phyloP scores from a whole-genome alignment of 2,888 invertebrate genomes.

The Drosophila fungiperda region DNA sequence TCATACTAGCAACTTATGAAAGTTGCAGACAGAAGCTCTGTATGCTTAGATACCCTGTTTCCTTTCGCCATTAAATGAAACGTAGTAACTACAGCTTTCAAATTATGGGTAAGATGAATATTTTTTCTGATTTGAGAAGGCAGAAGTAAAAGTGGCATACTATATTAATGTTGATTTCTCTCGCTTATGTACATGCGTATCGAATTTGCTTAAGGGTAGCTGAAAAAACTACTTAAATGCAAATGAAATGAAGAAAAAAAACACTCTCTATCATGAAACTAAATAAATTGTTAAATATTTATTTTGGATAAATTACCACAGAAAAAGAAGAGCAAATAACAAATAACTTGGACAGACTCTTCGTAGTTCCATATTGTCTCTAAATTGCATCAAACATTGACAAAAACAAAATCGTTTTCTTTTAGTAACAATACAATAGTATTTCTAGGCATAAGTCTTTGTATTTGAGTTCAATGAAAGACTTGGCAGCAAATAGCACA shows the following conservation, averaged over 20 bases:
- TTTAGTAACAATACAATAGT: too few species aligned
- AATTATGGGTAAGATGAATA: neutral
- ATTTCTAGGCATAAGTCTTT: too few species aligned
- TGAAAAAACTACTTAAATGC: neutral
- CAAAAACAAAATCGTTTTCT: neutral
- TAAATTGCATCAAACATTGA: neutral
- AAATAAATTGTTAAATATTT: neutral
- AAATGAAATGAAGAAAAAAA: neutral
- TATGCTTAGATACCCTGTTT: neutral
- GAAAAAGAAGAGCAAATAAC: neutral
- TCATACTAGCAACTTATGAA: constrained; percentile 19
- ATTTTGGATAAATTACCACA: neutral
- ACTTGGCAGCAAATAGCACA: neutral
- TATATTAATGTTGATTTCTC: neutral
- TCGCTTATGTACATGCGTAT: neutral
- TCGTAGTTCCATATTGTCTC: neutral
- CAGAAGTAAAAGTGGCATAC: neutral
- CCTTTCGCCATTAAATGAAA: neutral
- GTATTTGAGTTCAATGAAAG: neutral
- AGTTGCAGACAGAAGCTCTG: neutral
- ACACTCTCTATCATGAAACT: neutral
- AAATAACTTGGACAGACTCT: neutral
- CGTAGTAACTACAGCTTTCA: neutral
- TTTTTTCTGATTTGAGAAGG: neutral
- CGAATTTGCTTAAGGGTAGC: neutral